Conservation (phyloP, 2,113 vertebrate species). For the Glareola pratincola region DNA sequence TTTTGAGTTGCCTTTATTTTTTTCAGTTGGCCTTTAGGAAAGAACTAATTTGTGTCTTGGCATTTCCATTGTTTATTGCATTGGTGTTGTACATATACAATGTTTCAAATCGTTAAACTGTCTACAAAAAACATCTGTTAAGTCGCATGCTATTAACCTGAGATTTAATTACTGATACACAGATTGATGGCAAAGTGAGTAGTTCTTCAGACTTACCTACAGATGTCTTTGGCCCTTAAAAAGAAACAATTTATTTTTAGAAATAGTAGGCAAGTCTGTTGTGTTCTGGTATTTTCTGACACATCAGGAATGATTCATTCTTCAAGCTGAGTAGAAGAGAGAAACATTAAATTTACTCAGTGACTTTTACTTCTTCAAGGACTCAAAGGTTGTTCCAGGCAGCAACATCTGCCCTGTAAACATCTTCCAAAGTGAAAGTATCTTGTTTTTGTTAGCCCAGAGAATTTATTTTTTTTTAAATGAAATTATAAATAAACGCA, state of each 20-base stretch:
- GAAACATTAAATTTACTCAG: slow-evolving; percentile 31
- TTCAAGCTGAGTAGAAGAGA: slow-evolving; percentile 29
- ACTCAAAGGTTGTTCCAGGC: slow-evolving; percentile 23
- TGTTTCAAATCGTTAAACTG: slow-evolving; percentile 47
- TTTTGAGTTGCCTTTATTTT: background rate
- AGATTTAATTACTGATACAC: slow-evolving; percentile 59
- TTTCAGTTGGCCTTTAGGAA: background rate
- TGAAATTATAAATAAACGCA: background rate
- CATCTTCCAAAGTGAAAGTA: background rate
- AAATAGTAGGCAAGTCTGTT: slow-evolving; percentile 46
- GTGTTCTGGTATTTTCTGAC: slow-evolving; percentile 52
- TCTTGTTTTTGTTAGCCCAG: background rate
- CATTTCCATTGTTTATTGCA: slow-evolving; percentile 45
- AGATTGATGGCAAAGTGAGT: slow-evolving; percentile 28
- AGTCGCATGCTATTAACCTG: slow-evolving; percentile 25
- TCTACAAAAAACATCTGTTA: slow-evolving; percentile 18
- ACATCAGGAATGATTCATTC: slow-evolving; percentile 60
- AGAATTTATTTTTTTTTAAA: background rate
- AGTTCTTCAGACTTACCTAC: slow-evolving; percentile 23
- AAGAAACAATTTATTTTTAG: slow-evolving; percentile 37
- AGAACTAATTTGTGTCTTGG: slow-evolving; percentile 21
- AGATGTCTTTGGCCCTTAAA: slow-evolving; percentile 46
- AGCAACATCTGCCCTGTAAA: slow-evolving; percentile 20
- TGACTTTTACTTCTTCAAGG: background rate
- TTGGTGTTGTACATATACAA: background rate